phyloP scores from a whole-genome alignment of 2,888 invertebrate genomes.

The Palloptera scutellata region DNA sequence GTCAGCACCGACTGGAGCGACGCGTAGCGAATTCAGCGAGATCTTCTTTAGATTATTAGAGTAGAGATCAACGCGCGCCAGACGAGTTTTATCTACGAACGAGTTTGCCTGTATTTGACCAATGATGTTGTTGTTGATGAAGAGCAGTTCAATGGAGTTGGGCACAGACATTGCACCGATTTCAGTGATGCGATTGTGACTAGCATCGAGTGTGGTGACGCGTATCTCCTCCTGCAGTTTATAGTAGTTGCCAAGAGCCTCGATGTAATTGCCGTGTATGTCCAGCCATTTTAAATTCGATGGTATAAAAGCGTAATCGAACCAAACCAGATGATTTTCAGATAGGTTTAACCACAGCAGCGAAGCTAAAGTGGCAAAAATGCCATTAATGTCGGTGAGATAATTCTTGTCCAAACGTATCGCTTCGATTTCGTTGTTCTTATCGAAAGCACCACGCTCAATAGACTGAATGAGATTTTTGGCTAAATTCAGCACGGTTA shows the following conservation, averaged over 20 bases:
- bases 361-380: constrained; percentile 84
- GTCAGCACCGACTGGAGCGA: constrained; percentile 74
- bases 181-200: constrained; percentile 86
- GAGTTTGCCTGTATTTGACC: constrained; percentile 83
- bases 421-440: constrained; percentile 83
- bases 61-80: constrained; percentile 89
- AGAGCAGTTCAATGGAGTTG: constrained; percentile 85
- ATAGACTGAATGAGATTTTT: constrained; percentile 88
- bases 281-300: constrained; percentile 90
- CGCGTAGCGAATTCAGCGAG: constrained; percentile 81
- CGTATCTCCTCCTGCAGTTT: constrained; percentile 82
- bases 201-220: constrained; percentile 86
- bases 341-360: constrained; percentile 88
- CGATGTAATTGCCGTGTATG: constrained; percentile 89
- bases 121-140: constrained; percentile 89
- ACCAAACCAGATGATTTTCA: constrained; percentile 91
- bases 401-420: constrained; percentile 89
- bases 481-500: constrained; percentile 87
- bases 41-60: constrained; percentile 85
- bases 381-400: constrained; percentile 87
- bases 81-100: constrained; percentile 83
- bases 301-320: constrained; percentile 92
- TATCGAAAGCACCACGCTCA: constrained; percentile 83
- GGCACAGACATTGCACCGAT: constrained; percentile 86
- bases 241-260: constrained; percentile 87